Percentiles rank a stretch among this genome's conserved stretches.
Evolutionary conservation across 2,113 vertebrate genomes (phyloP).

Genomic region (Xenopus borealis): DNA sequence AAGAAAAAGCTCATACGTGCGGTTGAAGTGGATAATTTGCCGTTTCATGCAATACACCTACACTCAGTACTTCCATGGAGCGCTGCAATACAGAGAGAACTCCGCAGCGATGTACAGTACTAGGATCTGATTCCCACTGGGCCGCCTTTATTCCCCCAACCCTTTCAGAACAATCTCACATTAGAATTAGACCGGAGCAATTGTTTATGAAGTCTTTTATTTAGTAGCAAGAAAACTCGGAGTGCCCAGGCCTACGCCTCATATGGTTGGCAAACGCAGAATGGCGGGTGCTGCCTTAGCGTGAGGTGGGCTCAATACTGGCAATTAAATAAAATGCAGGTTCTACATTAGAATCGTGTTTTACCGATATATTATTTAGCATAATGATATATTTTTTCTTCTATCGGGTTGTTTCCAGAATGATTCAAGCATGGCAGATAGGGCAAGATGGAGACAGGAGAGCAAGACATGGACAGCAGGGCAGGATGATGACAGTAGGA

Average conservation of each 20-base stretch:
- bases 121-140: background rate
- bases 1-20: background rate
- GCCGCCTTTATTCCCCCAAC: slow-evolving; percentile 7
- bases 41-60: slow-evolving; percentile 7
- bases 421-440: too few species aligned
- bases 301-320: too few species aligned
- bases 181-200: slow-evolving; percentile 24
- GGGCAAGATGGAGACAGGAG: too few species aligned
- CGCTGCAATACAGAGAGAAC: background rate
- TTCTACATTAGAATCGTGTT: too few species aligned
- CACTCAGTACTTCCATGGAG: background rate
- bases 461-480: too few species aligned
- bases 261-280: slow-evolving; percentile 11
- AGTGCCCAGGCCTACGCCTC: slow-evolving; percentile 5
- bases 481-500: too few species aligned
- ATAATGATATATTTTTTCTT: too few species aligned
- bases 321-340: too few species aligned
- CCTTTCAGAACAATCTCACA: slow-evolving; percentile 34
- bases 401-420: too few species aligned
- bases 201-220: slow-evolving; percentile 32
- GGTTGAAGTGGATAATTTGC: slow-evolving; percentile 17
- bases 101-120: too few species aligned
- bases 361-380: too few species aligned
- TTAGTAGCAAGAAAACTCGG: slow-evolving; percentile 8
- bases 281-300: background rate